A percentile compares a stretch with the other conserved stretches of the same genome.
Conservation (phyloP, 2,797 vertebrate species). For the Alauda arvensis region DNA sequence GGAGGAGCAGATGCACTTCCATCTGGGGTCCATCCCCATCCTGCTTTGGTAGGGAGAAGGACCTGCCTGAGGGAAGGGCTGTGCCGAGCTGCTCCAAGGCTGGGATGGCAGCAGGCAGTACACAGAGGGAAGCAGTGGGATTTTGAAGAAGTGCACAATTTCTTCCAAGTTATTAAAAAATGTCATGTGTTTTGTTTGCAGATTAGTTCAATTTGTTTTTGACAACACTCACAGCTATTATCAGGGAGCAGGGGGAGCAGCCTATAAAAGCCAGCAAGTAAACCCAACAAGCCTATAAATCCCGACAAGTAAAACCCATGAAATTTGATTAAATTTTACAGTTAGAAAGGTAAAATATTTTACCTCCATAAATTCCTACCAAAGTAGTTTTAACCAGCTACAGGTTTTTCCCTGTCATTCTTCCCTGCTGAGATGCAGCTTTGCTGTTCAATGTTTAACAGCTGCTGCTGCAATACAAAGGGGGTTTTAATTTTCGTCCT, state of each 20-base stretch:
- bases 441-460: slow-evolving; percentile 6
- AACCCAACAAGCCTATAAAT: not conserved
- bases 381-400: not conserved
- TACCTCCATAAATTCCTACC: not conserved
- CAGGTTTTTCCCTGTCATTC: not conserved
- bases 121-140: not conserved
- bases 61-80: not conserved
- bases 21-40: not conserved
- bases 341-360: not conserved
- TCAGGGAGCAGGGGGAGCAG: not conserved
- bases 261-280: not conserved
- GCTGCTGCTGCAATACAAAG: not conserved
- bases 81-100: not conserved
- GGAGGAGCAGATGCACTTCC: not conserved
- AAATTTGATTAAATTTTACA: not conserved
- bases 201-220: not conserved
- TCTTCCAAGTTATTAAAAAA: not conserved
- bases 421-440: not conserved
- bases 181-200: not conserved
- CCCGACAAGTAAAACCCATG: not conserved
- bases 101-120: not conserved
- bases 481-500: not conserved
- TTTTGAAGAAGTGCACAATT: not conserved
- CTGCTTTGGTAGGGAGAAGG: rapidly evolving
- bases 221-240: not conserved